Evolutionary conservation across 1,140 invertebrate species (phyloP), one percentile per base, ranked within the genome.

Genomic region (Holotrichia oblita): DNA sequence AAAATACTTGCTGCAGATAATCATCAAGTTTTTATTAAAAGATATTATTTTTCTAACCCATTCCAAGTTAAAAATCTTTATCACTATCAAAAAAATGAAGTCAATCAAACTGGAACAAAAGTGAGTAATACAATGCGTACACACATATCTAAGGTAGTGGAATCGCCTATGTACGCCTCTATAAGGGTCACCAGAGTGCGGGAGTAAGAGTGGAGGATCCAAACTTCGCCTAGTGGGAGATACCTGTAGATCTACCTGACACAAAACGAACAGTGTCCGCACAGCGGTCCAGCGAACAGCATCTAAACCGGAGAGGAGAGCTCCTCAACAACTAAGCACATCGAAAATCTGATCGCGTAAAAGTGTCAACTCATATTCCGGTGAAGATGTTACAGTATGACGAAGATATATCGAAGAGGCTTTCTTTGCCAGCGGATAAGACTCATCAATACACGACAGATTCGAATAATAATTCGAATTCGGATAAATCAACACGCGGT

Each of bases 371-470:
- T 48, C 48, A n/a, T n/a, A 20, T 22, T 20, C 14, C 17, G 27
- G 48, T 3, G 9, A 76, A 24, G 40, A 82, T 85, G 83, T 79
- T 85, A 22, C 81, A 83, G 76, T 85, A 81, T 81, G 81, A 84
- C 74, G 82, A 83, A 17, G 84, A 85, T 34, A 79, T 86, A 34
- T 84, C 84, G 4, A 82, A 85, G 76, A 80, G 84, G 41, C 80
- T 86, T 34, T 83, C 83, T 12, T 59, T 86, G 41, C 80, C 81
- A 12, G n/a, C 79, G 40, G 79, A 82, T n/a, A 61, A 73, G n/a
- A n/a, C n/a, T 34, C 81, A 76, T 77, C 78, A 72, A 10, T 83
- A 81, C 64, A 81, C 79, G 24, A 81, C 78, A 20, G 84, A 85
- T 77, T 78, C 82, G 41, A 85, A 85, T 79, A 82, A 83, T 78